A percentile compares a stretch with the other conserved stretches of the same genome.
Evolutionary conservation across 2,888 invertebrate species (phyloP).

Genomic region (Sphinx pinastri): DNA sequence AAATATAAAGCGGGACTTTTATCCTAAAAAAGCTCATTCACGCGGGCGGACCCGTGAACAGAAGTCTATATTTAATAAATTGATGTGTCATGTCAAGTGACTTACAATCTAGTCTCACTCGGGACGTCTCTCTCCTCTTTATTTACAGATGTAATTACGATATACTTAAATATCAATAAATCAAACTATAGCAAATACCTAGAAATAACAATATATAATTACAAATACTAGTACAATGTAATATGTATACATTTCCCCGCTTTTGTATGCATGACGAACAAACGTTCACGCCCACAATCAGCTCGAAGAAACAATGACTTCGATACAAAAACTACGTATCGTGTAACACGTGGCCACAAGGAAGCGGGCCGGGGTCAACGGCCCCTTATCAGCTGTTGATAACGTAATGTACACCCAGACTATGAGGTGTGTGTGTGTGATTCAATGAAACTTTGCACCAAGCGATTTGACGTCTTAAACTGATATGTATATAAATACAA

Average conservation of each 20-base stretch:
- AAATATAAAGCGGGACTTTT: too few species aligned
- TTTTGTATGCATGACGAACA: not conserved
- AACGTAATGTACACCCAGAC: slow-evolving; percentile 51
- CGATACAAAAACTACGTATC: slow-evolving; percentile 28
- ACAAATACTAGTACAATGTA: too few species aligned
- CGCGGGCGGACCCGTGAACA: too few species aligned
- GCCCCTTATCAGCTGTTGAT: slow-evolving; percentile 66
- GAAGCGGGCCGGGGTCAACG: slow-evolving; percentile 59
- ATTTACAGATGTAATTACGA: too few species aligned
- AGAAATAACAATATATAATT: too few species aligned
- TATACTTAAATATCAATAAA: too few species aligned
- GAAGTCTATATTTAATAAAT: too few species aligned
- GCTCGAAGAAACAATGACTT: slow-evolving; percentile 18
- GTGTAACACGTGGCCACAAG: slow-evolving; percentile 53
- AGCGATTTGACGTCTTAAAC: not conserved
- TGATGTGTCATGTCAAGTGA: too few species aligned
- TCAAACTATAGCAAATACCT: not conserved
- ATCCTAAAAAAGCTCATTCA: too few species aligned
- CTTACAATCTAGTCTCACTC: too few species aligned
- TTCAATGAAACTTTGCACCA: slow-evolving; percentile 16
- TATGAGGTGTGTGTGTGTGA: slow-evolving; percentile 25
- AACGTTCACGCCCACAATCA: slow-evolving; percentile 6
- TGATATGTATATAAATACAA: not conserved
- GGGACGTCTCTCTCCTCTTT: too few species aligned
- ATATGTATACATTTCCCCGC: too few species aligned